Base-by-base conservation (phyloP, 2,113 vertebrate species). In the Clupea harengus region DNA sequence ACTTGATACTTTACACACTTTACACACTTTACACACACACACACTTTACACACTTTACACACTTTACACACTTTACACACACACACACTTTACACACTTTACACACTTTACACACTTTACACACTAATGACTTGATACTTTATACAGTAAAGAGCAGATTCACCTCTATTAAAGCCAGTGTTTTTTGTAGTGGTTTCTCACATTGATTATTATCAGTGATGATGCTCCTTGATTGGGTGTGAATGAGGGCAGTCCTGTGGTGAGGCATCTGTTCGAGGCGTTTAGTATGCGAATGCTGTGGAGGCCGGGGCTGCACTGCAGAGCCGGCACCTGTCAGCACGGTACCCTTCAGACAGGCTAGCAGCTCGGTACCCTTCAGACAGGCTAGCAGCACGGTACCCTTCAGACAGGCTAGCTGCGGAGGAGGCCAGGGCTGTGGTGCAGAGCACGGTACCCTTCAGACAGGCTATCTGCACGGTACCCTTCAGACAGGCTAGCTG, bases 171-270 rank as follows among this genome's bases (percentile, higher is more conserved):
- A 25, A 22, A 9, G 4, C 57, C 9, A 64, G n/a, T 64, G n/a
- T 25, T n/a, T n/a, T 64, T 25, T 64, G 57, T 64, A 64, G 57
- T 64, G 57, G 57, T n/a, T n/a, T 25, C 57, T 9, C 6, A 9
- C 9, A 22, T 64, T 7, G 22, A 22, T 64, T 64, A 22, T 64
- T 64, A 25, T 64, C 57, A 64, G 22, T n/a, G 22, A 9, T n/a
- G 57, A n/a, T 64, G n/a, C 57, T 64, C 57, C 57, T 64, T 64
- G 57, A 22, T 64, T 22, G 22, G 57, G n/a, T 64, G 57, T 64
- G 57, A 64, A 22, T 64, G 57, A 64, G 57, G 57, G 57, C 57
- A 64, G 57, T n/a, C 57, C 57, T 64, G 57, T 64, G 57, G 57
- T n/a, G 57, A 22, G 57, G 57, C 57, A 64, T 22, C 57, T 64